Base-by-base conservation (phyloP, 2,797 vertebrate species). In the Parambassis ranga region DNA sequence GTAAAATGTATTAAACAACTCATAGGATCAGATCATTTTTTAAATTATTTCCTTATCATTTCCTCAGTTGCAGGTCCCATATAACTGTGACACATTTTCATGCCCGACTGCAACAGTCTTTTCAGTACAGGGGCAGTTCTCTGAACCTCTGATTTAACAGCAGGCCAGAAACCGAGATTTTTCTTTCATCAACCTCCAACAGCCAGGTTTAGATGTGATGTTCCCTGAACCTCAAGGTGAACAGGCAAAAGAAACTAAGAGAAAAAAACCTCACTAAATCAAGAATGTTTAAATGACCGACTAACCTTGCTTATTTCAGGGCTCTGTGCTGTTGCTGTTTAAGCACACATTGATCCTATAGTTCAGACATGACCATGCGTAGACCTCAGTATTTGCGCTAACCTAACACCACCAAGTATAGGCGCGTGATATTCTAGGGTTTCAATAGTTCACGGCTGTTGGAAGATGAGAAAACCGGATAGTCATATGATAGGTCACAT, bases 401-500 rank as follows among this genome's bases (percentile, higher is more conserved):
- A 69, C 62, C 30, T 57, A 36, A 68, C 64, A 70, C 42, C 49
- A 7, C 68, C 38, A 30, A 6, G 1, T 51, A 22, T 8, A 65
- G 60, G 41, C 27, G 13, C 7, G 27, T 74, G 79, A 86, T 73
- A 74, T 69, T 83, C 75, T 79, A 28, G 59, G 35, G 42, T 73
- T 75, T 58, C 53, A 7, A 18, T 20, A 51, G 32, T 60, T 72
- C 36, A 42, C 7, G 56, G 61, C 77, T 58, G 48, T 47, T 79
- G 79, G 49, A 81, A 80, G 65, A 81, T 52, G 72, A 84, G 84
- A 59, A 75, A 77, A 75, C 58, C 47, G 39, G 46, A 65, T 57
- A 39, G 82, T 69, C 65, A 90, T 63, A 57, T 59, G 83, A 91
- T 89, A 85, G 18, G 81, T 82, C 79, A 86, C 76, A 83, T 83